phyloP scores from a whole-genome alignment of 2,888 invertebrate genomes.

The Sminthurinus aureus region DNA sequence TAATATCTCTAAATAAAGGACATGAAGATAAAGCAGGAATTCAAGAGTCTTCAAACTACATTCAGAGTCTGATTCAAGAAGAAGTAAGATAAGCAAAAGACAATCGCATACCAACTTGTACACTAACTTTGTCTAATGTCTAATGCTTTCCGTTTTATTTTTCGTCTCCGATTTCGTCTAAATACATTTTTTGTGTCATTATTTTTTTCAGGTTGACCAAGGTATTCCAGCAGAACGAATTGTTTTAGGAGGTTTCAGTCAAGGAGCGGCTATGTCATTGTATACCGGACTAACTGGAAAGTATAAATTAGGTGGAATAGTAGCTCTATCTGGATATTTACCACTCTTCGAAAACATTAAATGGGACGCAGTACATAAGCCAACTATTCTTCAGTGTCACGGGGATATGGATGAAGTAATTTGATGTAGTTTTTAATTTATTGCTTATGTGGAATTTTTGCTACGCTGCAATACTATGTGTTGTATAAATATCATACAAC shows the following conservation, averaged over 20 bases:
- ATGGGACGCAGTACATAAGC: conserved; percentile 47
- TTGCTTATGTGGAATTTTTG: too few relatives aligned
- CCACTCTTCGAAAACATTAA: conserved; percentile 75
- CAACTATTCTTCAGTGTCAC: conserved; percentile 67
- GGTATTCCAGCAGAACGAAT: conserved; percentile 87
- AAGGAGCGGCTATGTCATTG: conserved; percentile 96
- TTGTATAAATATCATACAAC: too few relatives aligned
- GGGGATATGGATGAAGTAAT: conserved; percentile 94
- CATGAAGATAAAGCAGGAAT: conserved; percentile 35
- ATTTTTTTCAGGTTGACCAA: conserved; percentile 26
- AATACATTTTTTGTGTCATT: not conserved
- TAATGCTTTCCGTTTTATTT: not conserved
- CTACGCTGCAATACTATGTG: too few relatives aligned
- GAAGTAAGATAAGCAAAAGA: conserved; percentile 15
- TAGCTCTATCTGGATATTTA: conserved; percentile 93
- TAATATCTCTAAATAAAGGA: conserved; percentile 29
- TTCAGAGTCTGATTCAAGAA: conserved; percentile 34
- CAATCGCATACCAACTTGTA: not conserved
- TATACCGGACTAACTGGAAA: conserved; percentile 87
- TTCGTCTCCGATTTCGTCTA: not conserved
- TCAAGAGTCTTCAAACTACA: conserved; percentile 12
- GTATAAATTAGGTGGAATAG: conserved; percentile 84
- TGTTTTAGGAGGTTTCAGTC: conserved; percentile 90
- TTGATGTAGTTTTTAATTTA: too few relatives aligned
- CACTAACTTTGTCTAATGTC: not conserved